Evolutionary conservation across 2,797 vertebrate genomes (phyloP).

Genomic region (Emys orbicularis): DNA sequence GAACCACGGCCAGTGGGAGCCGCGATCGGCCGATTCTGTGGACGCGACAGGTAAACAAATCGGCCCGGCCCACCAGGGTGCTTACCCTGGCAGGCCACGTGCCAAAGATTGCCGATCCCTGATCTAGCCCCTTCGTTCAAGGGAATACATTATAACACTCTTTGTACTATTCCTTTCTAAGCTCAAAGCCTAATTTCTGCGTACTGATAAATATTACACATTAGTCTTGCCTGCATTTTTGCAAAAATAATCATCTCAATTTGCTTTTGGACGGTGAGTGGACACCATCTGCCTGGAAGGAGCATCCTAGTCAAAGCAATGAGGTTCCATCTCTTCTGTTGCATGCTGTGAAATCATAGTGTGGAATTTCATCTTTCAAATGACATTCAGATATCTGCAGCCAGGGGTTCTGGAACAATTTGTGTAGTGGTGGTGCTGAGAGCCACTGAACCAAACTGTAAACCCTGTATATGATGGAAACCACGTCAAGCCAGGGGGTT

Average conservation of each 20-base stretch:
- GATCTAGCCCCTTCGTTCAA: neutral
- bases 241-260: neutral
- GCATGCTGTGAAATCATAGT: neutral
- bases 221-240: conserved; percentile 19
- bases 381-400: neutral
- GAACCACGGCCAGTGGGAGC: too few relatives aligned
- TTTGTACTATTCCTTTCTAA: neutral
- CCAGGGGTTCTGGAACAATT: too few relatives aligned
- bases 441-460: too few relatives aligned
- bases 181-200: neutral
- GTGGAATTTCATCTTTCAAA: neutral
- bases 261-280: neutral
- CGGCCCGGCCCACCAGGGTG: too few relatives aligned
- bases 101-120: too few relatives aligned
- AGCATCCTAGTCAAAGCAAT: neutral
- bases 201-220: neutral
- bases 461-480: too few relatives aligned
- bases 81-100: too few relatives aligned
- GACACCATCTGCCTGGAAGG: neutral
- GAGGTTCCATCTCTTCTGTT: neutral
- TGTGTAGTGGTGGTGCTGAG: too few relatives aligned
- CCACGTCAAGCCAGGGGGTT: too few relatives aligned
- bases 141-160: rapidly evolving
- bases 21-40: too few relatives aligned
- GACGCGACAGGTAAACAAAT: too few relatives aligned